These are phyloP conservation scores for Sipunculus nudus DNA, from an alignment of 2,888 invertebrate species.

Conservation along the genomic window DNA sequence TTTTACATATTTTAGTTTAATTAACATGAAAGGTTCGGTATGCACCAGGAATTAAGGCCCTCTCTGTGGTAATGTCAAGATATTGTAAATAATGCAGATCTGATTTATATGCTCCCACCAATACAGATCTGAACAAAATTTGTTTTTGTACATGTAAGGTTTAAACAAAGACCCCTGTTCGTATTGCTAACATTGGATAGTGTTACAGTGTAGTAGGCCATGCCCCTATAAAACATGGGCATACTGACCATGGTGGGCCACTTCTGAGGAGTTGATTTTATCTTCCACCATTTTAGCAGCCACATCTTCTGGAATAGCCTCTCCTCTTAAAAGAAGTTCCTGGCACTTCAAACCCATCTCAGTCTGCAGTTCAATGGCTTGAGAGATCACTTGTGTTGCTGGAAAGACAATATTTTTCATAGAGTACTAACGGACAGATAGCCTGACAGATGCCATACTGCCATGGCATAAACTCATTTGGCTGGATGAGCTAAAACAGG, in stretches of 20 bases:
- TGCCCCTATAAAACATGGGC: background rate
- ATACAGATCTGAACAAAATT: background rate
- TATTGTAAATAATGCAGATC: no score
- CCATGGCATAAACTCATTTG: no score
- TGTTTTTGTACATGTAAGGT: background rate
- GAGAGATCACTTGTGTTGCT: conserved; percentile 61
- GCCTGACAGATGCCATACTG: no score
- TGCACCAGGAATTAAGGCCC: no score
- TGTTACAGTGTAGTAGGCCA: background rate
- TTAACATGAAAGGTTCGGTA: no score
- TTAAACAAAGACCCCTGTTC: background rate
- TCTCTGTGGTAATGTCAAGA: no score
- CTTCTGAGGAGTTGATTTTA: conserved; percentile 64
- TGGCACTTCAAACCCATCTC: conserved; percentile 58
- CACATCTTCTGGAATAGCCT: conserved; percentile 63
- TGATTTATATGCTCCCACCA: no score
- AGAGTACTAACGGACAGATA: background rate
- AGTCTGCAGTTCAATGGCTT: conserved; percentile 60
- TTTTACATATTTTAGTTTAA: no score
- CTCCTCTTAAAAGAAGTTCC: conserved; percentile 60
- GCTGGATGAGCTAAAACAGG: no score
- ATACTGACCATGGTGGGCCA: conserved; percentile 63
- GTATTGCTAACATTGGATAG: background rate
- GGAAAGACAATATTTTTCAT: conserved; percentile 20
- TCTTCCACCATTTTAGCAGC: conserved; percentile 61